Evolutionary conservation across 2,113 vertebrate genomes (phyloP).

Genomic region (Tachycineta bicolor): DNA sequence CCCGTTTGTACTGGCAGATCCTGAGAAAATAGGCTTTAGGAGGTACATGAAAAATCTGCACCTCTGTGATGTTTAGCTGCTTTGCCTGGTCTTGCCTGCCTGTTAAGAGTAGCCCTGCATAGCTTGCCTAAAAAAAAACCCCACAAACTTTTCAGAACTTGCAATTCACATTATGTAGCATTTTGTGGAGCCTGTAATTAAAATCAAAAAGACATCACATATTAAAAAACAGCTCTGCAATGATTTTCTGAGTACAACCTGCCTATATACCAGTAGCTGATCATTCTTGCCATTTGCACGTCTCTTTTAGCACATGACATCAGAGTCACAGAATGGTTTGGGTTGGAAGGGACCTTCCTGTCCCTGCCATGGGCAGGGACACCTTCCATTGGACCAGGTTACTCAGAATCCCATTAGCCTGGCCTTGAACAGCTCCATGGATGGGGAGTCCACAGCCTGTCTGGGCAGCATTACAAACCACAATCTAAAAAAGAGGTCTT

Average conservation of each 20-base stretch:
- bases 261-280: neutral
- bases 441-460: neutral
- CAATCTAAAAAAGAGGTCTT: fast-evolving
- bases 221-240: neutral
- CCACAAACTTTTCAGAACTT: neutral
- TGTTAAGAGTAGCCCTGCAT: neutral
- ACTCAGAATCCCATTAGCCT: neutral
- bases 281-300: neutral
- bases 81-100: neutral
- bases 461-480: neutral
- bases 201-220: neutral
- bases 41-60: constrained; percentile 19
- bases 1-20: constrained; percentile 55
- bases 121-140: neutral
- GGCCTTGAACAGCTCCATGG: neutral
- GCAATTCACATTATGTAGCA: neutral
- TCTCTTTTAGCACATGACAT: neutral
- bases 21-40: constrained; percentile 35
- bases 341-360: neutral
- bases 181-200: neutral
- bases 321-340: neutral
- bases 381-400: neutral
- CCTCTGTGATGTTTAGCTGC: constrained; percentile 2
- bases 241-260: neutral
- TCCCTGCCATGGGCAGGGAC: neutral